phyloP scores from a whole-genome alignment of 30 jellyfish, hydroid and myxozoan species.

The Chrysaora quinquecirrha region DNA sequence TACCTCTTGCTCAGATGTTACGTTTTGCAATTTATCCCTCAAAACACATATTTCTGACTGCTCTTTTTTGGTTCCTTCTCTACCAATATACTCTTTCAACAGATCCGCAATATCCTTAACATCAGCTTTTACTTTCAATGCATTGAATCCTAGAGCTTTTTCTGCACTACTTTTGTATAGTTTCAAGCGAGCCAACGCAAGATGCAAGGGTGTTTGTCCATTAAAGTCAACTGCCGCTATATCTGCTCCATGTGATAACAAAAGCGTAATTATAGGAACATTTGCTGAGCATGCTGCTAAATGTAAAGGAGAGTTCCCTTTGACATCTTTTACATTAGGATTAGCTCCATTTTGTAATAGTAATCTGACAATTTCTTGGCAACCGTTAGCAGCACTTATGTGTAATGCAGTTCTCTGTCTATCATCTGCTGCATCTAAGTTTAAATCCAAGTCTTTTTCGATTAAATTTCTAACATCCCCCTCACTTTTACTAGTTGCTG shows the following conservation, averaged over 20 bases:
- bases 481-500: constrained; percentile 35
- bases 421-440: constrained; percentile 64
- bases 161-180: constrained; percentile 27
- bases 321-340: constrained; percentile 74
- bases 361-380: constrained; percentile 61
- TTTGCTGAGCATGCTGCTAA: constrained; percentile 81
- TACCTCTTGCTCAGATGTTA: constrained; percentile 50
- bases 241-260: constrained; percentile 79
- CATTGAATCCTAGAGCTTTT: not conserved
- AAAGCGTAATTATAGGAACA: constrained; percentile 66
- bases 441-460: constrained; percentile 21
- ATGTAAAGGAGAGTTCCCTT: constrained; percentile 87
- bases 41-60: constrained; percentile 25
- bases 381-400: constrained; percentile 78
- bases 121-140: constrained; percentile 46
- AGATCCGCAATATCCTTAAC: constrained; percentile 62
- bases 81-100: constrained; percentile 32
- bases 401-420: constrained; percentile 80
- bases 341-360: constrained; percentile 82
- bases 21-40: constrained; percentile 6
- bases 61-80: constrained; percentile 44
- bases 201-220: constrained; percentile 86
- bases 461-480: constrained; percentile 23
- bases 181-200: constrained; percentile 70
- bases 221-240: constrained; percentile 56